A percentile compares a stretch with the other conserved stretches of the same genome.
Conservation (phyloP, 1,140 invertebrate species). For the Riptortus pedestris region DNA sequence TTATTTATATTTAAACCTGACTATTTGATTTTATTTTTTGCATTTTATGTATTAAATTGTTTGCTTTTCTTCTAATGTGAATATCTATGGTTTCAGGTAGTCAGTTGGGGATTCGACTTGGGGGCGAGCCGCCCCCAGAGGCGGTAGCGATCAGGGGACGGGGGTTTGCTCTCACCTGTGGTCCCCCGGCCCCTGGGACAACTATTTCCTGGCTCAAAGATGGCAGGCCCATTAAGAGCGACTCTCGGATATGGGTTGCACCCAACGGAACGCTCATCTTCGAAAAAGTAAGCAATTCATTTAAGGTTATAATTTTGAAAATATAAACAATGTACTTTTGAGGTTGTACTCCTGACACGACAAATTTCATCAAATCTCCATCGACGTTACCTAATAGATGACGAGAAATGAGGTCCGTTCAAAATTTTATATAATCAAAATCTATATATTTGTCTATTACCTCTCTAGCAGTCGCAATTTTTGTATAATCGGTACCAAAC, state of each 20-base stretch:
- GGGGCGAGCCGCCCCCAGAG: slow-evolving; percentile 20
- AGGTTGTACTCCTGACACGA: too few relatives aligned
- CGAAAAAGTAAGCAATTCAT: slow-evolving; percentile 26
- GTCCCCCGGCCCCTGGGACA: slow-evolving; percentile 21
- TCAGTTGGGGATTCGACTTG: slow-evolving; percentile 26
- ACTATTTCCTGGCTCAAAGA: slow-evolving; percentile 29
- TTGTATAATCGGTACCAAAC: too few relatives aligned
- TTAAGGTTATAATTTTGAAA: background rate
- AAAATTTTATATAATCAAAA: too few relatives aligned
- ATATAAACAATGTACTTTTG: too few relatives aligned
- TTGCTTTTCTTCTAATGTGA: too few relatives aligned
- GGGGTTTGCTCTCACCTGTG: slow-evolving; percentile 23
- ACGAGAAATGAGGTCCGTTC: too few relatives aligned
- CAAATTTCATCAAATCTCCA: too few relatives aligned
- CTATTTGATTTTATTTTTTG: background rate
- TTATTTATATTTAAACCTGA: background rate
- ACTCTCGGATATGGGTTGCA: slow-evolving; percentile 24
- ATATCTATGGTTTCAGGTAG: slow-evolving; percentile 18
- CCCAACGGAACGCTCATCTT: slow-evolving; percentile 29
- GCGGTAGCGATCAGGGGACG: slow-evolving; percentile 24
- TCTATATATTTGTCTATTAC: too few relatives aligned
- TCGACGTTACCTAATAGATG: too few relatives aligned
- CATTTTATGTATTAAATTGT: too few relatives aligned
- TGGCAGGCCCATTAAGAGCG: slow-evolving; percentile 22
- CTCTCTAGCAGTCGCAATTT: too few relatives aligned